Evolutionary conservation across 2,113 vertebrate genomes (phyloP).

Genomic region (Hepsetus odoe): DNA sequence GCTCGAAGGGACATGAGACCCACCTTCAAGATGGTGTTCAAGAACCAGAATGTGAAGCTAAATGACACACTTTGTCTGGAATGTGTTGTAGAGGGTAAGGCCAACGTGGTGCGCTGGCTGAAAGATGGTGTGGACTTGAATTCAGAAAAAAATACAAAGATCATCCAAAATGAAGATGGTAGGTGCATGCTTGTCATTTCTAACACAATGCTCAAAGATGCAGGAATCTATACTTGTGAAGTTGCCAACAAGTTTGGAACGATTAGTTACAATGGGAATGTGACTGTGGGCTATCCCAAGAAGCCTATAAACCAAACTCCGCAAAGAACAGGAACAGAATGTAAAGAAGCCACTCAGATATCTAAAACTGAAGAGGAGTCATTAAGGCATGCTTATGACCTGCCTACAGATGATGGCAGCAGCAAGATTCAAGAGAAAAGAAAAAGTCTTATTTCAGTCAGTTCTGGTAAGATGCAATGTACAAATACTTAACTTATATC

Average conservation of each 20-base stretch:
- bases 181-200: constrained; percentile 83
- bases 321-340: constrained; percentile 5
- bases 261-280: constrained; percentile 82
- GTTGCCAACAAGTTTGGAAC: constrained; percentile 84
- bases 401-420: constrained; percentile 64
- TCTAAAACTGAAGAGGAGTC: constrained; percentile 66
- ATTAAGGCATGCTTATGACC: constrained; percentile 69
- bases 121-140: constrained; percentile 81
- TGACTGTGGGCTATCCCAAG: constrained; percentile 71
- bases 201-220: constrained; percentile 76
- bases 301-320: constrained; percentile 25
- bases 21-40: constrained; percentile 81
- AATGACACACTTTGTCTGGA: constrained; percentile 78
- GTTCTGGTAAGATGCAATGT: constrained; percentile 61
- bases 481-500: neutral
- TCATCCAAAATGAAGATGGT: constrained; percentile 77
- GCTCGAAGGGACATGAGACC: constrained; percentile 88
- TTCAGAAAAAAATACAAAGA: constrained; percentile 74
- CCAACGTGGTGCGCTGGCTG: constrained; percentile 79
- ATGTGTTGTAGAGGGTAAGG: constrained; percentile 83
- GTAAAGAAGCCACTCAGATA: constrained; percentile 66
- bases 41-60: constrained; percentile 78
- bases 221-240: constrained; percentile 87
- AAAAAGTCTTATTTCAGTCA: constrained; percentile 66
- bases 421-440: constrained; percentile 60